A percentile compares a stretch with the other conserved stretches of the same genome.
Evolutionary conservation across 2,113 vertebrate species (phyloP).

Genomic region (Podarcis raffonei): DNA sequence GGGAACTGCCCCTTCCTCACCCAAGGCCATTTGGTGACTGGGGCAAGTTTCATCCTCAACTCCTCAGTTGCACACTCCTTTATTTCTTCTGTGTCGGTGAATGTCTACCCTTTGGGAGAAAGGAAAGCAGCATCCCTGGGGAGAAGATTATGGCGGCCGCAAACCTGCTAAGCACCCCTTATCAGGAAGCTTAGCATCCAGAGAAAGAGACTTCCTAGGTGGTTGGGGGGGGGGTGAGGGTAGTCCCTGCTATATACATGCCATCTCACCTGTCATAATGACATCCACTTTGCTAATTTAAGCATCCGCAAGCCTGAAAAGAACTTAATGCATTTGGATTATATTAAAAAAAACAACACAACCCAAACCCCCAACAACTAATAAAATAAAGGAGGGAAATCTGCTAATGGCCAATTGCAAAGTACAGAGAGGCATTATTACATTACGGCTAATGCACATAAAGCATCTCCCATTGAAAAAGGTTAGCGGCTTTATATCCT

Average conservation of each 20-base stretch:
- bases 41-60: not conserved
- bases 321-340: conserved; percentile 76
- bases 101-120: not conserved
- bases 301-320: conserved; percentile 40
- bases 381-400: conserved; percentile 68
- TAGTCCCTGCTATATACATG: not conserved
- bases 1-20: too few species aligned
- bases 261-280: not conserved
- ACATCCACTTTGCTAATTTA: not conserved
- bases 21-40: not conserved
- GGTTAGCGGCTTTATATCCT: conserved; percentile 76
- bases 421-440: conserved; percentile 73
- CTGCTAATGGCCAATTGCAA: conserved; percentile 70
- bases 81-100: not conserved
- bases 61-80: not conserved
- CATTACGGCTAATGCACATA: conserved; percentile 78
- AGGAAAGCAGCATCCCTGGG: not conserved
- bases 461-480: conserved; percentile 78
- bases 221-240: too few species aligned
- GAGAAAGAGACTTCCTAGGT: not conserved
- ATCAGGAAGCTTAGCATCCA: not conserved
- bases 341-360: conserved; percentile 74
- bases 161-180: not conserved
- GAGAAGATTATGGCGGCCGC: not conserved
- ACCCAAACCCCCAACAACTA: conserved; percentile 40